Evolutionary conservation across 2,797 vertebrate genomes (phyloP), one percentile per base, ranked within the genome.

Genomic region (Enteromius radiatus): DNA sequence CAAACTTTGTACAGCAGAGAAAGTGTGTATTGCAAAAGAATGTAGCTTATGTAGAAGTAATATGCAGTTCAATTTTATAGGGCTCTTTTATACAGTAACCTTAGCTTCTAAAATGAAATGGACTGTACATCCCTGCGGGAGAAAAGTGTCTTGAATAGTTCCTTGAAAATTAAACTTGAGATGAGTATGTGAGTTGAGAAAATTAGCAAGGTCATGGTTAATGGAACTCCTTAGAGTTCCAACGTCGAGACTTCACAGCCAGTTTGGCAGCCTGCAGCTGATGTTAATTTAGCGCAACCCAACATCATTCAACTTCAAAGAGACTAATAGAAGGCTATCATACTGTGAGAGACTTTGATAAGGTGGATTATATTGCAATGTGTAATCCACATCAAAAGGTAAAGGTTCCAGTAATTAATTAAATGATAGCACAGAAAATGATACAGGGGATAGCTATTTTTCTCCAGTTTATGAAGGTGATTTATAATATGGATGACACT

Each of bases 301-400:
- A 83, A 83, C 78, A 84, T 85, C 81, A 87, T 83, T 78, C 81
- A 84, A 88, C 89, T 89, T 90, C 88, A 90, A 88, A 89, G 83
- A 82, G 77, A 81, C 84, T 85, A 88, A 88, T 83, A 79, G 86
- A 86, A 82, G 85, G 84, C 80, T 89, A 88, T 88, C 80, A 82
- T 73, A 83, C 81, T 45, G 83, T 81, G 85, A 74, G 76, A 84
- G 80, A 75, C 78, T 87, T 84, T 85, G 85, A 89, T 84, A 84
- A 87, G 86, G 86, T 86, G 86, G 87, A 80, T 80, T 84, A 86
- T 87, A 33, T 76, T 36, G 36, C 84, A 68, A 86, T 79, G 36
- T 87, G 80, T 63, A 87, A 81, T 88, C 76, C 87, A 88, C 84
- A 88, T 88, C 87, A 87, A 84, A 90, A 86, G 84, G 87, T 87